These are phyloP conservation scores for Symphodus melops DNA, from an alignment of 2,113 vertebrate genomes.

Conservation along the genomic window DNA sequence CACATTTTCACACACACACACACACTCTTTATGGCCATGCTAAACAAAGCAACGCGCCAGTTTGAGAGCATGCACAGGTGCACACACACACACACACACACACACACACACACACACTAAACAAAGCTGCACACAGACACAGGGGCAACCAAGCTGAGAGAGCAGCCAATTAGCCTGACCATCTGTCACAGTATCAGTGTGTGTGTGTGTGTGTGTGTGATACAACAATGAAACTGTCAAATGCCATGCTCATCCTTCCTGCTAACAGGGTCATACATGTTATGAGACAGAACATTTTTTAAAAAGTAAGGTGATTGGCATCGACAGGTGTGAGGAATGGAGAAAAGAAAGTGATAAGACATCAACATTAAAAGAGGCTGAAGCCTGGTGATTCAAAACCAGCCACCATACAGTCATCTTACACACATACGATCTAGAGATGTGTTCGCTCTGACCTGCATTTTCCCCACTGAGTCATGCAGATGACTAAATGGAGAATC, in stretches of 20 bases:
- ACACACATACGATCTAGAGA: not conserved
- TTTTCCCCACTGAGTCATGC: conserved; percentile 34
- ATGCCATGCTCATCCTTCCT: conserved; percentile 14
- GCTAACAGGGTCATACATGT: conserved; percentile 16
- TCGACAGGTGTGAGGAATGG: not conserved
- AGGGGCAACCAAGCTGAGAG: conserved; percentile 37
- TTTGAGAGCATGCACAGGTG: not conserved
- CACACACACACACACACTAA: conserved; percentile 3
- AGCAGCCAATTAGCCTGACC: conserved; percentile 61
- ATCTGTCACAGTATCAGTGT: conserved; percentile 40
- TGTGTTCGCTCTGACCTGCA: conserved; percentile 10
- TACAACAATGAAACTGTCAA: conserved; percentile 30
- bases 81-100: not conserved
- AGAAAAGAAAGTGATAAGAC: not conserved
- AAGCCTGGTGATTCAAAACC: not conserved
- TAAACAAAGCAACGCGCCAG: conserved; percentile 7
- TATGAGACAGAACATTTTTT: not conserved
- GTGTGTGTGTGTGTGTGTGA: conserved; percentile 5
- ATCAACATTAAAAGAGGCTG: not conserved
- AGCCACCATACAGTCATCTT: not conserved
- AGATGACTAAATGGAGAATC: conserved; percentile 20
- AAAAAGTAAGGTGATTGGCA: not conserved
- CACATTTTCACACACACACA: conserved; percentile 4
- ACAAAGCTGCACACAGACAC: conserved; percentile 37
- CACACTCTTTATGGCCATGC: not conserved